Evolutionary conservation across 2,113 vertebrate species (phyloP), one percentile per base, ranked within the genome.

Genomic region (Grantiella picta): DNA sequence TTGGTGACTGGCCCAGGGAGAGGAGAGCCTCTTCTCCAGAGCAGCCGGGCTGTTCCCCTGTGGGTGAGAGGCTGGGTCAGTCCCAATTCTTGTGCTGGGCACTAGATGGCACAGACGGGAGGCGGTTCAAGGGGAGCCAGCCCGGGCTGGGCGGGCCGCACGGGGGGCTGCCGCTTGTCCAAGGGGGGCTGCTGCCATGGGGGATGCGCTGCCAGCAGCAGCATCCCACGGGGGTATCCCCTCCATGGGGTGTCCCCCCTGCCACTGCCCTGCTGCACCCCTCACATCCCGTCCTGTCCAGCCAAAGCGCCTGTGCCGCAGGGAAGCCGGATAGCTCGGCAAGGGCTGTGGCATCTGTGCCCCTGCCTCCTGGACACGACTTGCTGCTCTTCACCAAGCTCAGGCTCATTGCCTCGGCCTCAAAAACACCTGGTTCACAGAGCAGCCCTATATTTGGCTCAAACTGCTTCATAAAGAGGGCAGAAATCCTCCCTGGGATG

Each of bases 91-190:
- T 44, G 79, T 2, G 36, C 92, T 28, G 96, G 95, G 93, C 95
- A 81, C 94, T 95, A 96, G 96, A 70, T 96, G 96, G 96, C 94
- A 95, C 85, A 94, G 93, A 79, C 12, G 87, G 92, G 59, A 96
- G 87, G 81, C 71, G 91, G 52, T 84, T 21, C 70, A 9, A 44
- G 71, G 90, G 80, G 18, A 61, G 64, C 47, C 72, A 66, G 92
- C 61, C 73, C 11, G 18, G n/a, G 38, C 57, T 8, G 64, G 45
- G 68, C 6, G 17, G 66, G 72, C 59, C 0, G 10, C 56, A 9
- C 35, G 38, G 8, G 18, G 45, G 27, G 47, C 42, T 71, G 36
- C n/a, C 59, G 2, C 31, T 18, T 11, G n/a, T 5, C 47, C 78
- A 3, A 11, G 40, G 10, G 36, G 54, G 24, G 57, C 29, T 33